These are phyloP conservation scores for Alligator mississippiensis DNA, from an alignment of 2,113 vertebrate genomes.

Conservation along the genomic window DNA sequence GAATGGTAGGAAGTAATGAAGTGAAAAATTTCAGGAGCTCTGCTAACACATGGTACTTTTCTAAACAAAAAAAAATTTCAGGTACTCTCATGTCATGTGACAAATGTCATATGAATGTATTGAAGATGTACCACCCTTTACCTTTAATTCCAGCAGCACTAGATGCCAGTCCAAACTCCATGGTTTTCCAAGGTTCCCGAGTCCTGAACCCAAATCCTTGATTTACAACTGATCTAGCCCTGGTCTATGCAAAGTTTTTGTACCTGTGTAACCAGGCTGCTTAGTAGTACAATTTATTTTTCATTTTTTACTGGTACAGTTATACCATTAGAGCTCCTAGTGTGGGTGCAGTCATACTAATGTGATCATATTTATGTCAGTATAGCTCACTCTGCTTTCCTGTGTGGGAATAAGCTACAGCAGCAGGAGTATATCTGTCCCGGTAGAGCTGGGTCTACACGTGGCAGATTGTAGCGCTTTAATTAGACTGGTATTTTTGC, in stretches of 20 bases:
- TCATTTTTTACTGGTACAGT: neutral
- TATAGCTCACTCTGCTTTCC: neutral
- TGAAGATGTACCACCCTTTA: neutral
- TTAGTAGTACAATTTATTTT: neutral
- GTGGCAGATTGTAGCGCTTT: neutral
- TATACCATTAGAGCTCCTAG: neutral
- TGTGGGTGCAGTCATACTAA: neutral
- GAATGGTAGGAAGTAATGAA: neutral
- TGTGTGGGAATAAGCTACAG: neutral
- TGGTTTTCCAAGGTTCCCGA: neutral
- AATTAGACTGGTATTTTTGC: neutral
- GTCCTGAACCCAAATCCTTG: neutral
- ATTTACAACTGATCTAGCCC: neutral
- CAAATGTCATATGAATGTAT: fast-evolving
- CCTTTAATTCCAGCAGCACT: neutral
- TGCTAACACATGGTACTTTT: neutral
- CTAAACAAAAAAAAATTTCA: neutral
- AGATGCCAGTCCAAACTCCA: neutral
- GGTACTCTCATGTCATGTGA: neutral
- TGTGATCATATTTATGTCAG: neutral
- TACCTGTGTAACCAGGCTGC: neutral
- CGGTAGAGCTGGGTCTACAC: neutral
- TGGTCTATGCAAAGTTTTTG: neutral
- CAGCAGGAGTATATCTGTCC: neutral
- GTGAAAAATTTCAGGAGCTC: neutral